Base-by-base conservation (phyloP, 2,888 invertebrate species). In the Disparrhopalites patrizii region DNA sequence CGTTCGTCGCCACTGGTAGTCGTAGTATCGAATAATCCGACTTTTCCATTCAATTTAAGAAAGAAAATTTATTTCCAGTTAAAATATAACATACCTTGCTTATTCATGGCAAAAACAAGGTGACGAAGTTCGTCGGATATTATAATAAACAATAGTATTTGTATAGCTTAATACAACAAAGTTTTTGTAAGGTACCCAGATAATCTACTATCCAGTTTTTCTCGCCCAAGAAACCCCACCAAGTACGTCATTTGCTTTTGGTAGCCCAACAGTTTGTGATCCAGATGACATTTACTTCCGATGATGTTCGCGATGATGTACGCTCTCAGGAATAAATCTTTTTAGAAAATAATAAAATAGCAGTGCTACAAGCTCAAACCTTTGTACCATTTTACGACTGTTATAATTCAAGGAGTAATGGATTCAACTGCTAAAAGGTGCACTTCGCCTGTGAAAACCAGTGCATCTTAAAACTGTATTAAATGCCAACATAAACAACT, bases 1-100 rank as follows among this genome's bases (percentile, higher is more conserved):
- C 15, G 67, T 67, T 10, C 69, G 55, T 28, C 65, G 50, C 69
- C 69, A 69, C 30, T 67, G 64, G 40, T 67, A 69, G 50, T 67
- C 65, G 23, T 69, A 69, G 43, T 69, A 55, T 20, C 65, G 20
- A 18, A 67, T 62, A 8, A 69, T 69, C 33, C 64, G 62, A 27
- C 69, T 69, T n/a, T n/a, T n/a, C n/a, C n/a, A n/a, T n/a, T n/a
- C n/a, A n/a, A n/a, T n/a, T n/a, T n/a, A n/a, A n/a, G n/a, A n/a
- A n/a, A n/a, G n/a, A n/a, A n/a, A n/a, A n/a, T n/a, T n/a, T n/a
- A n/a, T n/a, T n/a, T n/a, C n/a, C n/a, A n/a, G n/a, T n/a, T n/a
- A n/a, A 47, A 40, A 57, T 63, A 52, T 38, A 54, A n/a, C n/a
- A n/a, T n/a, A n/a, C n/a, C n/a, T n/a, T n/a, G n/a, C n/a, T n/a